Evolutionary conservation across 2,888 invertebrate species (phyloP).

Genomic region (Drosophila quasianomalipes): DNA sequence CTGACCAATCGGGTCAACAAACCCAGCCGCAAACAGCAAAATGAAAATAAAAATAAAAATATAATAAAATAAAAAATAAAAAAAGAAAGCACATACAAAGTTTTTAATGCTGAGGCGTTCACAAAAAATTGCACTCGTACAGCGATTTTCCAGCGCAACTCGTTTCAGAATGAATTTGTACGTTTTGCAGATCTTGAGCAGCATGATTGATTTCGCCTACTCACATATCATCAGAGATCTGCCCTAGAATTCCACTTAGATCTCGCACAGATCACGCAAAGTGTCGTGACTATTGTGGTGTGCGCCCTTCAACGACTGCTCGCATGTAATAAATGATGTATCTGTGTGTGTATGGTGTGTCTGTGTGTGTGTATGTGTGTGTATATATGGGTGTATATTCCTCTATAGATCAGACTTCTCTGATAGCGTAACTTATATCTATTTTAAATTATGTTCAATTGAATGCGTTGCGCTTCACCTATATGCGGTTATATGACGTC

Average conservation of each 20-base stretch:
- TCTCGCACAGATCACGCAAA: constrained; percentile 51
- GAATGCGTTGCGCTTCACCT: constrained; percentile 69
- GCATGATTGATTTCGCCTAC: constrained; percentile 33
- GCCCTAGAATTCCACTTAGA: constrained; percentile 51
- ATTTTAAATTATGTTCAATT: constrained; percentile 78
- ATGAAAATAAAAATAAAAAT: constrained; percentile 2
- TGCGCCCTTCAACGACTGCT: constrained; percentile 61
- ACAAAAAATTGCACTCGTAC: constrained; percentile 15
- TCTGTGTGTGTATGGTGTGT: constrained; percentile 4
- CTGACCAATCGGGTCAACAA: constrained; percentile 69
- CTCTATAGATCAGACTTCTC: constrained; percentile 56
- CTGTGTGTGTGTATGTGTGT: constrained; percentile 2
- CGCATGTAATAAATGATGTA: constrained; percentile 16
- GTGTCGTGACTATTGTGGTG: constrained; percentile 40
- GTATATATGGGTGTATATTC: constrained; percentile 9
- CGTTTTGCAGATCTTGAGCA: constrained; percentile 26
- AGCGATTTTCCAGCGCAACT: constrained; percentile 49
- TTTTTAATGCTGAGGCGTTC: constrained; percentile 35
- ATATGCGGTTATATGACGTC: constrained; percentile 59
- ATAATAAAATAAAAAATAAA: constrained; percentile 3
- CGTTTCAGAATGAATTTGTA: constrained; percentile 41
- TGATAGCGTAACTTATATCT: constrained; percentile 73
- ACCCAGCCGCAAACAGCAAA: constrained; percentile 27
- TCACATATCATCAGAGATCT: constrained; percentile 20
- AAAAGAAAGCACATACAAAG: constrained; percentile 38